Evolutionary conservation across 2,797 vertebrate species (phyloP), one percentile per base, ranked within the genome.

Genomic region (Onychomys leucogaster): DNA sequence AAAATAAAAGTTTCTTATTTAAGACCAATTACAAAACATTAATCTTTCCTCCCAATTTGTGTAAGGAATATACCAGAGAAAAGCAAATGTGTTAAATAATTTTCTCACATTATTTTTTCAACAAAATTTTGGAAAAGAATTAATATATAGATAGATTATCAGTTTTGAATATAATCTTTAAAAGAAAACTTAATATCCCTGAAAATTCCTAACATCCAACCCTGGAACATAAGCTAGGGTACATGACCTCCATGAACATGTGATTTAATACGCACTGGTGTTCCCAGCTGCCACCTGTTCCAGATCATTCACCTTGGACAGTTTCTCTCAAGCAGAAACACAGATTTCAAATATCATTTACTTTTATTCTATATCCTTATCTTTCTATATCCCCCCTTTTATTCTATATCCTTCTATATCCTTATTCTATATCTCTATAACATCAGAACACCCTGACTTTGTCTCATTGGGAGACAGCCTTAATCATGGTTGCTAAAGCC

Each of bases 81-180:
- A 92, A 93, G 61, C 55, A 91, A 81, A 90, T 89, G 71, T 63
- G 81, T 63, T 41, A 61, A 78, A 80, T 85, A 49, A 25, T 95
- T 94, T 86, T 81, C 81, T 87, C 87, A 86, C 10, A 75, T 25
- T 81, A 87, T 77, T 94, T 93, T 93, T 83, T 65, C 76, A 71
- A 69, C 6, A 57, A 75, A 94, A 90, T 65, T 89, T 86, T 52
- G 63, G 49, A 52, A 88, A 88, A 73, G 27, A 29, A 37, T 75
- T 85, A 32, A 6, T 69, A 75, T 65, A 63, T 19, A 94, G 6
- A 63, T 19, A 94, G 6, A 52, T 76, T 12, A 46, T 16, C 32
- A 67, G 29, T 69, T 95, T 91, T 90, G 19, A 55, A 57, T 73
- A 41, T 10, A 63, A 46, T 63, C 86, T 77, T 94, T 63, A 90